phyloP scores from a whole-genome alignment of 1,140 invertebrate genomes.

The Habropoda laboriosa region DNA sequence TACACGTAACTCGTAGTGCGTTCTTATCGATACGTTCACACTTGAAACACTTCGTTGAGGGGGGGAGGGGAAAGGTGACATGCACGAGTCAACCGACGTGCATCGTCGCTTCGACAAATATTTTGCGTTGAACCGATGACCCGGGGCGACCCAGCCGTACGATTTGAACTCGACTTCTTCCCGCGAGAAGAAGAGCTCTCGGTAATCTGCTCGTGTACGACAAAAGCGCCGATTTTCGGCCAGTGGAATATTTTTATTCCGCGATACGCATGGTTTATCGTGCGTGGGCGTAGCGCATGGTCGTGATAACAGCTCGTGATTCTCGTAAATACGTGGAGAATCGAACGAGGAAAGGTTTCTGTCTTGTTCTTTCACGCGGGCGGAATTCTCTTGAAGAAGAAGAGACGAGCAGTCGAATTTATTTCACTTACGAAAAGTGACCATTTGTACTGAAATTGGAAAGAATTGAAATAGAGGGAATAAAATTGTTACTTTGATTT shows the following conservation, averaged over 20 bases:
- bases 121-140: slow-evolving; percentile 53
- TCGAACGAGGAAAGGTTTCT: background rate
- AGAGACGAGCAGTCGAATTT: no score
- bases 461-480: no score
- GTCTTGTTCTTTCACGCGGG: background rate
- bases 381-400: no score
- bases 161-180: slow-evolving; percentile 27
- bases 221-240: slow-evolving; percentile 47
- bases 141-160: slow-evolving; percentile 11
- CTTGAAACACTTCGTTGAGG: background rate
- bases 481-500: no score
- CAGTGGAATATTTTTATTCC: slow-evolving; percentile 43
- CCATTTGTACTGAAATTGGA: no score
- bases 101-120: slow-evolving; percentile 48
- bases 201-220: slow-evolving; percentile 13
- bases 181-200: no score
- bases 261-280: slow-evolving; percentile 59
- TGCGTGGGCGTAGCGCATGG: slow-evolving; percentile 68
- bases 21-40: background rate
- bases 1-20: background rate
- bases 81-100: background rate
- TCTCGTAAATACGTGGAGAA: background rate
- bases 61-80: background rate
- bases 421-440: no score
- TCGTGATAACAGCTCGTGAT: slow-evolving; percentile 37